Conservation (phyloP, 2,113 vertebrate genomes). For the Charina bottae region DNA sequence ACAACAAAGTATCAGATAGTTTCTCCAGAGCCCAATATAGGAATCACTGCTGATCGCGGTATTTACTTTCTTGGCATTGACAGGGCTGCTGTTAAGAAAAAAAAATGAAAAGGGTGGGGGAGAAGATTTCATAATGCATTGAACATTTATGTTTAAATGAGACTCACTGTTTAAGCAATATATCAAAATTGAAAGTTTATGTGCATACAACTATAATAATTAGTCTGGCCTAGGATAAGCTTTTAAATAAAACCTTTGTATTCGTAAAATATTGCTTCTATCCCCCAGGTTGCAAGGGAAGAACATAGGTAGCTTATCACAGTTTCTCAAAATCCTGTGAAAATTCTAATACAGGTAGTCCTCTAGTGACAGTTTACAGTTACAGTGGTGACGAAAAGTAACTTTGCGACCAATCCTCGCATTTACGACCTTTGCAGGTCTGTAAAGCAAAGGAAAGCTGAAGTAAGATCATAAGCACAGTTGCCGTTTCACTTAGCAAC, state of each 20-base stretch:
- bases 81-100: slow-evolving; percentile 85
- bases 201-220: neutral
- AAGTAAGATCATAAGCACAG: neutral
- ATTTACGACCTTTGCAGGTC: neutral
- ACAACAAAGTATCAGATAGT: slow-evolving; percentile 98
- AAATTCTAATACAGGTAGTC: neutral
- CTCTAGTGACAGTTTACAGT: neutral
- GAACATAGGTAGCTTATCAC: neutral
- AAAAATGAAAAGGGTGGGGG: neutral
- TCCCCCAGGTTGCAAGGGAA: neutral
- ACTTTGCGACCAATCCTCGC: neutral
- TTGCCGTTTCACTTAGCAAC: neutral
- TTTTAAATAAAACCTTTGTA: slow-evolving; percentile 5
- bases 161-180: neutral
- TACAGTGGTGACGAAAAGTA: neutral
- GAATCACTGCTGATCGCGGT: slow-evolving; percentile 91
- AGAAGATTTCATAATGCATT: neutral
- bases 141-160: neutral
- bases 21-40: slow-evolving; percentile 95
- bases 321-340: neutral
- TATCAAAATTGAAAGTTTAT: neutral
- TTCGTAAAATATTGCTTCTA: slow-evolving; percentile 1
- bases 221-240: neutral
- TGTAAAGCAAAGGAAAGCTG: neutral
- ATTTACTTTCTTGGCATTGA: slow-evolving; percentile 98